Evolutionary conservation across 1,140 invertebrate species (phyloP).

Genomic region (Polypedilum pembai): DNA sequence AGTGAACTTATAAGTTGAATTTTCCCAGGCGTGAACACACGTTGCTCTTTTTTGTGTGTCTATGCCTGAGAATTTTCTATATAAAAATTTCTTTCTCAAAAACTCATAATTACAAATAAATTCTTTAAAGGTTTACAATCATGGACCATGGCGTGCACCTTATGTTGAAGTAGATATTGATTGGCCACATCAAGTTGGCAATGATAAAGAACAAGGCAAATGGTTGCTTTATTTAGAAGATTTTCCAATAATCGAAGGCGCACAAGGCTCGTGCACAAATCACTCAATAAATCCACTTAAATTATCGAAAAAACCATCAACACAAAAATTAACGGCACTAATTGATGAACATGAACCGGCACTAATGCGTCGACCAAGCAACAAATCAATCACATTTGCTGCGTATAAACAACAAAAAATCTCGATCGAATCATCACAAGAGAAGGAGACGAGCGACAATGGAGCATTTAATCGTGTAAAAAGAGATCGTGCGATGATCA

Average conservation of each 20-base stretch:
- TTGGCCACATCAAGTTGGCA: slow-evolving; percentile 86
- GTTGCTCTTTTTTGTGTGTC: no score
- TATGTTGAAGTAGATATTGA: slow-evolving; percentile 69
- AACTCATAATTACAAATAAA: no score
- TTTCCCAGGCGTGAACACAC: no score
- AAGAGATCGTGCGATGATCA: slow-evolving; percentile 63
- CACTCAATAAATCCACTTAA: slow-evolving; percentile 62
- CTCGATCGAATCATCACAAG: slow-evolving; percentile 25
- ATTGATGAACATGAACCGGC: slow-evolving; percentile 34
- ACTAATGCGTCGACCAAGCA: slow-evolving; percentile 34
- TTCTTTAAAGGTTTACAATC: slow-evolving; percentile 58
- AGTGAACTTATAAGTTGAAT: no score
- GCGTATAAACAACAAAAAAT: slow-evolving; percentile 31
- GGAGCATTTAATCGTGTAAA: slow-evolving; percentile 41
- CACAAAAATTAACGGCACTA: slow-evolving; percentile 29
- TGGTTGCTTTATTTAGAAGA: slow-evolving; percentile 86
- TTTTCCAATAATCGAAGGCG: slow-evolving; percentile 61
- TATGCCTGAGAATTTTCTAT: no score
- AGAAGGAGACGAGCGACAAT: slow-evolving; percentile 1
- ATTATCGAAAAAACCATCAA: slow-evolving; percentile 46
- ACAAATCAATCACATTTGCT: slow-evolving; percentile 32
- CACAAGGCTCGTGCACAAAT: slow-evolving; percentile 52
- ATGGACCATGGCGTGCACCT: slow-evolving; percentile 76
- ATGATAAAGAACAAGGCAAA: slow-evolving; percentile 67
- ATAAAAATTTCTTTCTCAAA: no score